Percentiles rank a stretch among this genome's conserved stretches.
Conservation (phyloP, 1,140 invertebrate species). For the Saccostrea echinata region DNA sequence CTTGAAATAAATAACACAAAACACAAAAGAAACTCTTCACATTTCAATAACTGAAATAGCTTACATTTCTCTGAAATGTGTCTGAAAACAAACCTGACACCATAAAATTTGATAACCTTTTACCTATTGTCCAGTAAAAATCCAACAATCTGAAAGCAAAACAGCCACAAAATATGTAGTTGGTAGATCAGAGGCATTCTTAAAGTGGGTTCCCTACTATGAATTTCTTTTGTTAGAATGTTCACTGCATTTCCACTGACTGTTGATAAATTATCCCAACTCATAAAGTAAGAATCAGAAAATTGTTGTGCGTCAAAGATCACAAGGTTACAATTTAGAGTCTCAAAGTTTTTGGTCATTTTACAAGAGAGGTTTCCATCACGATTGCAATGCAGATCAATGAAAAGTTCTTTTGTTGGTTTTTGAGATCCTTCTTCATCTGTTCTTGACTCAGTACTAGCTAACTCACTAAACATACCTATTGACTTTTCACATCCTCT, state of each 20-base stretch:
- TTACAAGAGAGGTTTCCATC: conserved; percentile 45
- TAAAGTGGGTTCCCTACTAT: neutral
- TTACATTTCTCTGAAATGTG: no score
- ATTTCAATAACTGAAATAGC: no score
- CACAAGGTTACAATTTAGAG: conserved; percentile 50
- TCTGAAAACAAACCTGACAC: no score
- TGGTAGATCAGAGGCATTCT: conserved; percentile 12
- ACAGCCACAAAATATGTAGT: neutral
- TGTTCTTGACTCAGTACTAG: neutral
- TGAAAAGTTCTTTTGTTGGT: neutral
- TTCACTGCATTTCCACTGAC: conserved; percentile 17
- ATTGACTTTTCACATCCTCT: neutral
- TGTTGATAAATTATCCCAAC: conserved; percentile 1
- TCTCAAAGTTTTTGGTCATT: neutral
- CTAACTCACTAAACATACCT: neutral
- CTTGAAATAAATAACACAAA: no score
- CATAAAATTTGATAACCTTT: neutral
- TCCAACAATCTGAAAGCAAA: conserved; percentile 16
- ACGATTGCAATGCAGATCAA: neutral
- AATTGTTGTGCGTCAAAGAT: conserved; percentile 55
- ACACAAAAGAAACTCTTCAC: no score
- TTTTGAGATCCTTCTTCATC: neutral
- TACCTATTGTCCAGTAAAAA: conserved; percentile 32
- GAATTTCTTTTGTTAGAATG: neutral
- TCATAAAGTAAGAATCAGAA: conserved; percentile 57